These are phyloP conservation scores for Phylloscopus collybita DNA, from an alignment of 2,797 vertebrate species.

Conservation along the genomic window DNA sequence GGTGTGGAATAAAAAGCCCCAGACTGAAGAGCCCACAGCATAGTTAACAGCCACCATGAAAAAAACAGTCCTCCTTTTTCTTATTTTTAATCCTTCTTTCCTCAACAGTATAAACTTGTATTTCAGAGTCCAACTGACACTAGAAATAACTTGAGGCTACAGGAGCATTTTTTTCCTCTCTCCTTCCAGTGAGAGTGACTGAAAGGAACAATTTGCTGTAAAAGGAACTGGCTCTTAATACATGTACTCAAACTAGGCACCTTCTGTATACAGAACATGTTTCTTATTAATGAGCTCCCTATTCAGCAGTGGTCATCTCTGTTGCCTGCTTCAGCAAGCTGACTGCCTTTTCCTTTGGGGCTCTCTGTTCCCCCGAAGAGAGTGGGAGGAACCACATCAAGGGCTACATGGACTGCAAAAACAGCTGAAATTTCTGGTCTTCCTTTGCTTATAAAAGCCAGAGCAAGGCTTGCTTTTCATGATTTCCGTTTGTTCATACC, in stretches of 20 bases:
- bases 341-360: neutral
- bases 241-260: neutral
- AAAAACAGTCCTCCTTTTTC: neutral
- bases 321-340: neutral
- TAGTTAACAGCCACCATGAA: neutral
- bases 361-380: neutral
- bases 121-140: neutral
- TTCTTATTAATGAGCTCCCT: neutral
- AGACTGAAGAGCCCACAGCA: neutral
- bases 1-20: neutral
- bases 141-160: neutral
- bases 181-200: fast-evolving
- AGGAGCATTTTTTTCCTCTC: neutral
- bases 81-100: neutral
- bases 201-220: neutral
- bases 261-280: neutral
- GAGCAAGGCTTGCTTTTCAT: neutral
- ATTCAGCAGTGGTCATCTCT: neutral
- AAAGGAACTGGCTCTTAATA: neutral
- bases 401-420: neutral
- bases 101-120: neutral
- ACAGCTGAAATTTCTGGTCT: neutral
- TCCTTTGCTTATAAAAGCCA: neutral
- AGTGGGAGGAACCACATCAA: neutral
- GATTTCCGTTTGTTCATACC: neutral